These are phyloP conservation scores for Crocodylus rhombifer DNA, from an alignment of 2,797 vertebrate species.

Conservation along the genomic window DNA sequence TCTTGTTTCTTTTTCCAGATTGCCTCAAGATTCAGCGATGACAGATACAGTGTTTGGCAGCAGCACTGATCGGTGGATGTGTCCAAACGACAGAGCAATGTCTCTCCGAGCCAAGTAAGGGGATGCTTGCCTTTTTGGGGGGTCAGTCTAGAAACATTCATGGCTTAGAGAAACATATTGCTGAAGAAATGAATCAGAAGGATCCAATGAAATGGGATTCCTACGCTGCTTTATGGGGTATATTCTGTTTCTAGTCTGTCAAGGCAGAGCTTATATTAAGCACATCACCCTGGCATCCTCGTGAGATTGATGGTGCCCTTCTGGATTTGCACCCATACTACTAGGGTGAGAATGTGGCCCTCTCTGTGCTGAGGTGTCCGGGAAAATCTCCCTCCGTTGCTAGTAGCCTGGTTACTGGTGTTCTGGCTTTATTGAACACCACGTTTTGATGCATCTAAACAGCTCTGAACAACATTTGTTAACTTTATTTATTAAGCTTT, in stretches of 20 bases:
- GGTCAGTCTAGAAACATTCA: background rate
- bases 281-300: background rate
- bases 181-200: background rate
- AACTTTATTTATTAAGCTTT: background rate
- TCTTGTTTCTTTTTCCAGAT: background rate
- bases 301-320: no score
- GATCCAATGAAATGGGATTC: no score
- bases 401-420: background rate
- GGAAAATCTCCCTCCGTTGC: background rate
- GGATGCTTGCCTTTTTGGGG: background rate
- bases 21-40: slow-evolving; percentile 61
- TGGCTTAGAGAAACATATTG: background rate
- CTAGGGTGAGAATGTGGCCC: background rate
- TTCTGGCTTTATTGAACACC: background rate
- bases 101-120: slow-evolving; percentile 80
- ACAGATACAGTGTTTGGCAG: slow-evolving; percentile 81
- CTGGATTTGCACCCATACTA: background rate
- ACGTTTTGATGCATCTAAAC: background rate
- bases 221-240: background rate
- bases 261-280: background rate
- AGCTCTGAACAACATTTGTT: background rate
- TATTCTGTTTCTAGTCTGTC: background rate
- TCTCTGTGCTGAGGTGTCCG: background rate
- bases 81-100: slow-evolving; percentile 80
- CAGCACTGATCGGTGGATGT: slow-evolving; percentile 82